phyloP scores from a whole-genome alignment of 2,888 invertebrate genomes.

The Pyralis farinalis region DNA sequence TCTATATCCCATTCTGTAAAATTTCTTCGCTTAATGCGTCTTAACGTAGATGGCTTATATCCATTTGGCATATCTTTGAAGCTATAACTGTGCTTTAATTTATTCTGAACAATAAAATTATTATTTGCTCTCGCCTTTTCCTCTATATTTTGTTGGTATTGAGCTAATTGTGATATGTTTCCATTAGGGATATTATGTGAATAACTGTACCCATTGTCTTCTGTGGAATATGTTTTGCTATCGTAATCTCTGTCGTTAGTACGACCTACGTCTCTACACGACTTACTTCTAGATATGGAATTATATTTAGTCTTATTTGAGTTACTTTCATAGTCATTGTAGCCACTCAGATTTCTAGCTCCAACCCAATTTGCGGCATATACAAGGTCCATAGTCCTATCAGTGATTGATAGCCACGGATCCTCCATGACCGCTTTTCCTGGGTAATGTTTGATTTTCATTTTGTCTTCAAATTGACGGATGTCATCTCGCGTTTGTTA shows the following conservation, averaged over 20 bases:
- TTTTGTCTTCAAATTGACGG: slow-evolving; percentile 50
- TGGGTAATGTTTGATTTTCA: slow-evolving; percentile 93
- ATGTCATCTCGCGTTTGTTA: slow-evolving; percentile 19
- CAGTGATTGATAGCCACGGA: slow-evolving; percentile 84
- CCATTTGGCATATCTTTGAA: slow-evolving; percentile 83
- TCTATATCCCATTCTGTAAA: slow-evolving; percentile 82
- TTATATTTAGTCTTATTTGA: slow-evolving; percentile 59
- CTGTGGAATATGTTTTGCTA: slow-evolving; percentile 48
- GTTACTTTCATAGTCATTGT: slow-evolving; percentile 53
- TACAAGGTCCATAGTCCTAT: slow-evolving; percentile 86
- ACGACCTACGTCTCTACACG: slow-evolving; percentile 68
- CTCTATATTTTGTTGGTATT: slow-evolving; percentile 83
- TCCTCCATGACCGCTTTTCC: slow-evolving; percentile 92
- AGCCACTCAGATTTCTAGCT: slow-evolving; percentile 79
- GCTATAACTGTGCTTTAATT: slow-evolving; percentile 77
- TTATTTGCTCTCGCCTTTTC: slow-evolving; percentile 75
- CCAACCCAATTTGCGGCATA: slow-evolving; percentile 94
- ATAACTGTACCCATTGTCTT: slow-evolving; percentile 54
- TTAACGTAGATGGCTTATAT: slow-evolving; percentile 80
- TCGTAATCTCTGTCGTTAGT: slow-evolving; percentile 51
- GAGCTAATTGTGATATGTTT: slow-evolving; percentile 79
- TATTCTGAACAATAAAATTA: slow-evolving; percentile 74
- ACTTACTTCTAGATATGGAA: slow-evolving; percentile 74
- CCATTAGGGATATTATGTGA: slow-evolving; percentile 54
- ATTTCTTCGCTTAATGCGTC: slow-evolving; percentile 77